These are phyloP conservation scores for Cylindroiulus punctatus DNA, from an alignment of 2,888 invertebrate species.

Conservation along the genomic window DNA sequence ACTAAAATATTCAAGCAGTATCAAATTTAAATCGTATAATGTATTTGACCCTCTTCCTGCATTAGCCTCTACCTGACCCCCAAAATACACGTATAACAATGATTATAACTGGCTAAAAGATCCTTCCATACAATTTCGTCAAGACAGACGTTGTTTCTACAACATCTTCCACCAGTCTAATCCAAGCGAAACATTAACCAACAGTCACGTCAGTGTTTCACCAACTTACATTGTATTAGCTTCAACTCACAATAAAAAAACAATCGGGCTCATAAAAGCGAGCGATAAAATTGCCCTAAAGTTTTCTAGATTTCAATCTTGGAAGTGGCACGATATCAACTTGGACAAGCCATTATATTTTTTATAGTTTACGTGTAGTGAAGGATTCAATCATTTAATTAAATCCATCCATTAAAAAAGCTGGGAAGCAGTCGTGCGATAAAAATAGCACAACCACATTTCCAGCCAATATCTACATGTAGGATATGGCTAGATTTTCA, in stretches of 20 bases:
- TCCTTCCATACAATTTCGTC: background rate
- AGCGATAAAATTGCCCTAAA: constrained; percentile 27
- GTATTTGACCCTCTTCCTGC: too few relatives aligned
- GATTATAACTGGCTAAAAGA: too few relatives aligned
- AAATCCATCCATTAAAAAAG: background rate
- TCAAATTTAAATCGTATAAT: too few relatives aligned
- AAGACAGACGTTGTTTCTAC: background rate
- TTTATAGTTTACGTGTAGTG: constrained; percentile 14
- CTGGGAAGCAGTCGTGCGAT: background rate
- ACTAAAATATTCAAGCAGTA: too few relatives aligned
- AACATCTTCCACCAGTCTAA: background rate
- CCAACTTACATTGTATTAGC: background rate
- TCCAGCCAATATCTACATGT: too few relatives aligned
- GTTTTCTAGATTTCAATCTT: constrained; percentile 13
- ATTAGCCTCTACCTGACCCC: too few relatives aligned
- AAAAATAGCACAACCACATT: background rate
- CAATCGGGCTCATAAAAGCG: background rate
- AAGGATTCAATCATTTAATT: constrained; percentile 11
- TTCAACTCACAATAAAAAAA: constrained; percentile 24
- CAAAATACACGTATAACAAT: too few relatives aligned
- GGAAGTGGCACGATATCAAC: background rate
- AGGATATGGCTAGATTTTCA: too few relatives aligned
- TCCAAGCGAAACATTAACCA: background rate
- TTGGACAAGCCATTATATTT: background rate
- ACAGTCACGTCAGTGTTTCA: constrained; percentile 34